Conservation (phyloP, 1,140 invertebrate species). For the Apis dorsata region DNA sequence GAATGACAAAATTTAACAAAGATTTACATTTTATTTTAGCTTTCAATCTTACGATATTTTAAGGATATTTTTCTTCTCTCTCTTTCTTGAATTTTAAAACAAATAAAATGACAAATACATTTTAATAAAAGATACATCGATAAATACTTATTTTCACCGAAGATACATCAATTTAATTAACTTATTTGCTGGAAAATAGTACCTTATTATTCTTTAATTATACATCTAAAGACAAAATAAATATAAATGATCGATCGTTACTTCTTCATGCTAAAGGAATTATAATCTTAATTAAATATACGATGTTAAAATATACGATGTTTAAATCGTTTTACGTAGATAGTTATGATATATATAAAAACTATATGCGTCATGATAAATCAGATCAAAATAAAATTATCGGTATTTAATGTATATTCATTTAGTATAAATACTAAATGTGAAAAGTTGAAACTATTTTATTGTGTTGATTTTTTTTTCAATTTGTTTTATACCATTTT, state of each 20-base stretch:
- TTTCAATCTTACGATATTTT: neutral
- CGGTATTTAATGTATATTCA: neutral
- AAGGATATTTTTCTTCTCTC: neutral
- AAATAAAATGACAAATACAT: neutral
- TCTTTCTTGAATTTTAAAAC: neutral
- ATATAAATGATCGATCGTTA: slow-evolving; percentile 26
- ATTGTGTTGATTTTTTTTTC: neutral
- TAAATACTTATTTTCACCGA: neutral
- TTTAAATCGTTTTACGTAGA: slow-evolving; percentile 17
- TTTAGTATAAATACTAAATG: neutral
- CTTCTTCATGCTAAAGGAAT: neutral
- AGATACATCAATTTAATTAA: neutral
- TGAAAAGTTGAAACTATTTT: slow-evolving; percentile 10
- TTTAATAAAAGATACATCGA: neutral
- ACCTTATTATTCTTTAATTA: neutral
- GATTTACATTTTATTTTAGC: neutral
- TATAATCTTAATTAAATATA: neutral
- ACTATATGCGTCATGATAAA: slow-evolving; percentile 15
- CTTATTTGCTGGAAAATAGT: neutral
- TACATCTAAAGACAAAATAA: slow-evolving; percentile 6
- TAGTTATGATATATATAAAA: neutral
- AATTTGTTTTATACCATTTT: no score
- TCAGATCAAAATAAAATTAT: slow-evolving; percentile 26
- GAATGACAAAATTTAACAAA: neutral
- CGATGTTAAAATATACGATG: neutral